Evolutionary conservation across 2,113 vertebrate species (phyloP).

Genomic region (Oreochromis aureus): DNA sequence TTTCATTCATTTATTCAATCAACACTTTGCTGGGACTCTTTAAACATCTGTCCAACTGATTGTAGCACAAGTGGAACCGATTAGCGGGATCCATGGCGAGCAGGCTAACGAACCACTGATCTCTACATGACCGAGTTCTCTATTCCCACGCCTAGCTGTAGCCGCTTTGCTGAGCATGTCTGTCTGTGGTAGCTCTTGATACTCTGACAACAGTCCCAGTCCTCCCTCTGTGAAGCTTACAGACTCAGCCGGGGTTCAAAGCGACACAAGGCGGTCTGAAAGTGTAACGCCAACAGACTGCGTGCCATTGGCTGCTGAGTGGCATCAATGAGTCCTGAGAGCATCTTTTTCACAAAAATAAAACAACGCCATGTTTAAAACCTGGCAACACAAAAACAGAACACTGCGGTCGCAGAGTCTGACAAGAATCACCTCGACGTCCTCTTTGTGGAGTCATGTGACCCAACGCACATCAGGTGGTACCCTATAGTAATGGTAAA

Average conservation of each 20-base stretch:
- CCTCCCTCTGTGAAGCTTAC: not conserved
- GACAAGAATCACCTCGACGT: not conserved
- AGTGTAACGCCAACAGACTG: not conserved
- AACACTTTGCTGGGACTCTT: not conserved
- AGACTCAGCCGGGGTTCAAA: not conserved
- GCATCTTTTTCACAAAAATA: not conserved
- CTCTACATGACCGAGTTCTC: not conserved
- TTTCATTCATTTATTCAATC: not conserved
- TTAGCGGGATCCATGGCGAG: accelerated
- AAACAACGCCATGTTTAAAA: not conserved
- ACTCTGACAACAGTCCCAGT: not conserved
- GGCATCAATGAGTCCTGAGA: not conserved
- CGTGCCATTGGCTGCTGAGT: not conserved
- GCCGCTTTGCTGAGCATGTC: not conserved
- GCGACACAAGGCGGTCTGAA: not conserved
- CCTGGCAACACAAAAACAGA: accelerated
- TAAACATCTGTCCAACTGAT: not conserved
- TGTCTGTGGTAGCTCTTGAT: not conserved
- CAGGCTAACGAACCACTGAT: accelerated
- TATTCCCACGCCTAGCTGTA: not conserved
- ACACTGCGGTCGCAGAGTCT: not conserved
- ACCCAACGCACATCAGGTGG: not conserved
- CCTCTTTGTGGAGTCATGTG: not conserved
- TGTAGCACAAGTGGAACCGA: accelerated
- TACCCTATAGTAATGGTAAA: not conserved